These are phyloP conservation scores for Onychomys torridus DNA, from an alignment of 2,797 vertebrate species.

Conservation along the genomic window DNA sequence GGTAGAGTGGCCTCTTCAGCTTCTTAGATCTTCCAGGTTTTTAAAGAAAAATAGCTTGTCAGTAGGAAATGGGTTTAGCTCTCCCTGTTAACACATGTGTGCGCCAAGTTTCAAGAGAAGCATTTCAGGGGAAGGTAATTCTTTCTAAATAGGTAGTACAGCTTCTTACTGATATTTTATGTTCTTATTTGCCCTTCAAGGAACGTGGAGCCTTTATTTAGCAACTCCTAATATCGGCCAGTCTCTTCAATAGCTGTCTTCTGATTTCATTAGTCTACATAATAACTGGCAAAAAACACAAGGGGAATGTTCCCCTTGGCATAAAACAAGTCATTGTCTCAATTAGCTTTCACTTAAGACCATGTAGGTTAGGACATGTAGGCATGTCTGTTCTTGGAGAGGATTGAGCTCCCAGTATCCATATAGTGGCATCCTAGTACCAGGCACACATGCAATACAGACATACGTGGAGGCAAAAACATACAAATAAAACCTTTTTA, in stretches of 20 bases:
- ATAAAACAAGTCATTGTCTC: conserved; percentile 26
- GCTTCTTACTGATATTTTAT: background rate
- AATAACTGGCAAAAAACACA: conserved; percentile 14
- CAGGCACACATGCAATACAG: background rate
- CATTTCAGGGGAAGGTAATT: background rate
- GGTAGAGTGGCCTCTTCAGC: background rate
- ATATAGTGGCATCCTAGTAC: background rate
- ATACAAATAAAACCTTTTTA: no score
- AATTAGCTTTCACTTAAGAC: conserved; percentile 19
- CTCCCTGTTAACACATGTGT: background rate
- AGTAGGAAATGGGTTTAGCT: background rate
- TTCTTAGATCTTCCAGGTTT: background rate
- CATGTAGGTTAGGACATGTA: background rate
- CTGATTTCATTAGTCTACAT: background rate
- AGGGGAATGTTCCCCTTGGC: background rate
- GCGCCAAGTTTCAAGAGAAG: conserved; percentile 5
- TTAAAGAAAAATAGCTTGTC: conserved; percentile 21
- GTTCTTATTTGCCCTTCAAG: background rate
- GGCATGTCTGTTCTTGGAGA: background rate
- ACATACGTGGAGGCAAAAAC: background rate
- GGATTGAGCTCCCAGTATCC: background rate
- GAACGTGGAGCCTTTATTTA: background rate
- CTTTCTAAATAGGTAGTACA: background rate
- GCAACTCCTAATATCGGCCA: background rate
- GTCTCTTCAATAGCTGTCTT: background rate